A percentile compares a stretch with the other conserved stretches of the same genome.
These are phyloP conservation scores for Euspilapteryx auroguttella DNA, from an alignment of 2,888 invertebrate species.

Conservation along the genomic window DNA sequence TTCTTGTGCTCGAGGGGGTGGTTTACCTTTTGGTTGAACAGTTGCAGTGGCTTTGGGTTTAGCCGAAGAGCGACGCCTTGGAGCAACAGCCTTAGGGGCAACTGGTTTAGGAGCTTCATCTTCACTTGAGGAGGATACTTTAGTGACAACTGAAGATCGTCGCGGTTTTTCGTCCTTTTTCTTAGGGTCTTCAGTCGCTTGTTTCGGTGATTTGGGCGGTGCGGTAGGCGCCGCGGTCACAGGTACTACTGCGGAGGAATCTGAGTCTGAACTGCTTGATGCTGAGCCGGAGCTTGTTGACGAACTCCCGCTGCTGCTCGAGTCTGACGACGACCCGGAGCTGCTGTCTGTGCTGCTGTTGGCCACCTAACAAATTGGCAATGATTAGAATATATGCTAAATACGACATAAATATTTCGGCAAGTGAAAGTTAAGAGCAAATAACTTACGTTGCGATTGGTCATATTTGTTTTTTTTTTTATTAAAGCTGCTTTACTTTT, in stretches of 20 bases:
- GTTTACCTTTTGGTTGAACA: conserved; percentile 60
- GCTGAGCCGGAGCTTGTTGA: conserved; percentile 72
- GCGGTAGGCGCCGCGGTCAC: conserved; percentile 8
- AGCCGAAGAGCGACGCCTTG: conserved; percentile 49
- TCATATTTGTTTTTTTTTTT: too few relatives aligned
- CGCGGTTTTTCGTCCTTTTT: conserved; percentile 35
- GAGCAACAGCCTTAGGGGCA: conserved; percentile 30
- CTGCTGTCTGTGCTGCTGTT: conserved; percentile 65
- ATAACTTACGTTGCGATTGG: conserved; percentile 35
- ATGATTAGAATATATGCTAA: too few relatives aligned
- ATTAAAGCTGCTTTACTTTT: too few relatives aligned
- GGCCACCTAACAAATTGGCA: conserved; percentile 25
- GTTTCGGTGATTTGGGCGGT: not conserved
- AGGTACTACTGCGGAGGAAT: conserved; percentile 57
- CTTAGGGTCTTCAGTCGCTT: conserved; percentile 11
- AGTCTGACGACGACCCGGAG: conserved; percentile 69
- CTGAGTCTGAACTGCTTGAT: conserved; percentile 70
- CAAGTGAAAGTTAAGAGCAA: too few relatives aligned
- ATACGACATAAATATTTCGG: too few relatives aligned
- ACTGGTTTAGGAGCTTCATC: conserved; percentile 54
- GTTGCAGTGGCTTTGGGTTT: conserved; percentile 68
- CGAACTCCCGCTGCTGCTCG: conserved; percentile 69
- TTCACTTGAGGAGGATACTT: conserved; percentile 62
- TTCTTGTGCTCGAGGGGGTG: conserved; percentile 31
- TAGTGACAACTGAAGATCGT: conserved; percentile 31